Conservation (phyloP, 1,140 invertebrate genomes). For the Plectrocnemia conspersa region DNA sequence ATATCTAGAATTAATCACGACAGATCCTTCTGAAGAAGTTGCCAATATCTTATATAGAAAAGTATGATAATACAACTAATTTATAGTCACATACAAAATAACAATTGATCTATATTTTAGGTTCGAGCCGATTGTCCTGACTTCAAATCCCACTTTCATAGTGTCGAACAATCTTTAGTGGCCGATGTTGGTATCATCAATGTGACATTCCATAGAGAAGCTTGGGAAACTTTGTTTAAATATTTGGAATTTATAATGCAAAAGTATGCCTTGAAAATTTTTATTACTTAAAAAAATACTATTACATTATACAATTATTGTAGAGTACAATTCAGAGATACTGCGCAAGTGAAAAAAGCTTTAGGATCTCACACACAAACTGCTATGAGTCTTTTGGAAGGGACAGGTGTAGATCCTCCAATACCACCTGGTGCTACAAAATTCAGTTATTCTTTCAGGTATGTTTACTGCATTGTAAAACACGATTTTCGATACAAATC, state of each 20-base stretch:
- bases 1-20: conserved; percentile 70
- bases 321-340: conserved; percentile 46
- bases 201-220: conserved; percentile 67
- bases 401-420: conserved; percentile 55
- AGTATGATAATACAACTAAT: conserved; percentile 43
- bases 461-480: too few species aligned
- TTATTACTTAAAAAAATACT: conserved; percentile 9
- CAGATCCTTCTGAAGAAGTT: conserved; percentile 57
- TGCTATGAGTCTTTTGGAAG: conserved; percentile 37
- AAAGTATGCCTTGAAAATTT: conserved; percentile 43
- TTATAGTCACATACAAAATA: not conserved
- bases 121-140: conserved; percentile 76
- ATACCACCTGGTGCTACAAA: conserved; percentile 73
- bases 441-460: conserved; percentile 66
- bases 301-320: not conserved
- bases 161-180: conserved; percentile 72
- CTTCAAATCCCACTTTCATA: conserved; percentile 75
- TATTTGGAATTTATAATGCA: conserved; percentile 51
- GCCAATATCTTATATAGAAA: conserved; percentile 72
- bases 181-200: conserved; percentile 63
- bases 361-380: conserved; percentile 39
- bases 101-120: conserved; percentile 43
- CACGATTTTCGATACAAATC: too few species aligned
- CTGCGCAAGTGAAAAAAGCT: conserved; percentile 41
- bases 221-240: conserved; percentile 65